These are phyloP conservation scores for Diplodus sargus DNA, from an alignment of 2,797 vertebrate species.

Conservation along the genomic window DNA sequence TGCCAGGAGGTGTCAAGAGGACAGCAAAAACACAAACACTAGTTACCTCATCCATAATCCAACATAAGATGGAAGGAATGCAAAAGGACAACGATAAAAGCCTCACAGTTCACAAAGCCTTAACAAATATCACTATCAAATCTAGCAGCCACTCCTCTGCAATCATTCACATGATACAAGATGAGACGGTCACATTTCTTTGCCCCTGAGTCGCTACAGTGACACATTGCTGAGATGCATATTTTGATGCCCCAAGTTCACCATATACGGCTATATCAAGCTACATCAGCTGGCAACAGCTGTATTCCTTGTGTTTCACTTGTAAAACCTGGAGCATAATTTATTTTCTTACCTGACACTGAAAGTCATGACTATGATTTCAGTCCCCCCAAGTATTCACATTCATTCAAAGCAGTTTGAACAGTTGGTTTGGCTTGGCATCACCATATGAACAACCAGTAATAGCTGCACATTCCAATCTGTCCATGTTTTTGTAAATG, in stretches of 20 bases:
- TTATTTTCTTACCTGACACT: too few relatives aligned
- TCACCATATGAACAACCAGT: not conserved
- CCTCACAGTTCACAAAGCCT: not conserved
- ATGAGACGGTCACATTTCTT: not conserved
- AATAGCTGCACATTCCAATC: not conserved
- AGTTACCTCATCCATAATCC: conserved; percentile 59
- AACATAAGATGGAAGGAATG: conserved; percentile 52
- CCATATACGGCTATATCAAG: not conserved
- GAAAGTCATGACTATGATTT: not conserved
- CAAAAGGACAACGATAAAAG: conserved; percentile 46
- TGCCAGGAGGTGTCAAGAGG: conserved; percentile 35
- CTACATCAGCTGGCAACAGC: not conserved
- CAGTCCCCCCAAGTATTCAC: not conserved
- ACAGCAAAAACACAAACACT: conserved; percentile 39
- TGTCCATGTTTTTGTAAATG: not conserved
- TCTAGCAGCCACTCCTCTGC: not conserved
- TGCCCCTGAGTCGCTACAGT: not conserved
- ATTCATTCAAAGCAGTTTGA: not conserved
- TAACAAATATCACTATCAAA: conserved; percentile 20
- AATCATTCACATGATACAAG: not conserved
- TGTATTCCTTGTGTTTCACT: not conserved
- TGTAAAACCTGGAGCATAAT: not conserved
- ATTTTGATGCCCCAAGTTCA: not conserved
- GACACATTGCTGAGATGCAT: not conserved
- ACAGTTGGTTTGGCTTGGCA: not conserved